Evolutionary conservation across 2,888 invertebrate genomes (phyloP).

Genomic region (Scaptomyza parva): DNA sequence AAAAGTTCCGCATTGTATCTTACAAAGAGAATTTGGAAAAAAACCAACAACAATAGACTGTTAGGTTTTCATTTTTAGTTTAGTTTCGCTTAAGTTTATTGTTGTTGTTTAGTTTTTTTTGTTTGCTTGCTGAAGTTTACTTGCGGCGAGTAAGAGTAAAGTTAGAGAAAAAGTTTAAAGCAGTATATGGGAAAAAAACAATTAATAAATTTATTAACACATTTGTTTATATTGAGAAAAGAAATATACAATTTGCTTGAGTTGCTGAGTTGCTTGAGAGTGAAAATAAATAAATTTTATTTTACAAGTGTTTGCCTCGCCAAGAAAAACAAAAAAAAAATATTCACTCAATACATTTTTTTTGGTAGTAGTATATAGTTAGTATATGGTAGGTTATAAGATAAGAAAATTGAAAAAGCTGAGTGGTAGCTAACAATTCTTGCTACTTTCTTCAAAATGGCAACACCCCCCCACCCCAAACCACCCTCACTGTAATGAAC

Average conservation of each 20-base stretch:
- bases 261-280: constrained; percentile 29
- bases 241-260: constrained; percentile 9
- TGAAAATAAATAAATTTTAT: constrained; percentile 51
- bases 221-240: constrained; percentile 25
- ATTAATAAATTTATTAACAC: constrained; percentile 56
- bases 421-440: constrained; percentile 6
- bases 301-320: constrained; percentile 51
- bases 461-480: not conserved
- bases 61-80: constrained; percentile 2
- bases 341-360: constrained; percentile 24
- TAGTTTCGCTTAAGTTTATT: constrained; percentile 13
- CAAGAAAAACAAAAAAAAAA: constrained; percentile 14
- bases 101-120: constrained; percentile 16
- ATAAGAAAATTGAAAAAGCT: constrained; percentile 22
- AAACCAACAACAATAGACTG: constrained; percentile 16
- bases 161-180: constrained; percentile 59
- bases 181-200: constrained; percentile 50
- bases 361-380: constrained; percentile 3
- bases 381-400: constrained; percentile 12
- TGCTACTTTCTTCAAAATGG: not conserved
- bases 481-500: constrained; percentile 9
- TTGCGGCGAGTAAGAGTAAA: constrained; percentile 55
- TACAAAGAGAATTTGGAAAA: constrained; percentile 28
- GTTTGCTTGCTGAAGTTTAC: constrained; percentile 36
- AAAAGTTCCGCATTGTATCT: constrained; percentile 38